These are phyloP conservation scores for Onychomys arenicola DNA, from an alignment of 2,797 vertebrate genomes.

Conservation along the genomic window DNA sequence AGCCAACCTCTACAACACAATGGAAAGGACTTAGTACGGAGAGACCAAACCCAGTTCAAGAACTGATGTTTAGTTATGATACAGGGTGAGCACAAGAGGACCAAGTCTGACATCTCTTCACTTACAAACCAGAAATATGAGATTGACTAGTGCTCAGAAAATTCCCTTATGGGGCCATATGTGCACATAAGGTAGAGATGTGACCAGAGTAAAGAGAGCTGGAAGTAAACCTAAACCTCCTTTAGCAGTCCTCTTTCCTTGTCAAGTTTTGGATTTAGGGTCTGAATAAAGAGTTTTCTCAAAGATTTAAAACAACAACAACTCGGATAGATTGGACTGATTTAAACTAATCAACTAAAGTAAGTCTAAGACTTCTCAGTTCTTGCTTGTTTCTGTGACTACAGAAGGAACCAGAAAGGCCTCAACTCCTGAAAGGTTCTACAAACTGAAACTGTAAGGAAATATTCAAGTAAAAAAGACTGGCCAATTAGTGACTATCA, in stretches of 20 bases:
- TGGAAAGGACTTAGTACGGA: background rate
- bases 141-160: background rate
- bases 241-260: background rate
- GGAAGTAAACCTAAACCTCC: background rate
- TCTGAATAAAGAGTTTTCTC: slow-evolving; percentile 20
- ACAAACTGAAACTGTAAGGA: background rate
- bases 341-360: background rate
- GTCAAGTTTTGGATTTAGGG: background rate
- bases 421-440: background rate
- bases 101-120: background rate
- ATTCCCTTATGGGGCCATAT: background rate
- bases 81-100: background rate
- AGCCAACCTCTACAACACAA: background rate
- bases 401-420: background rate
- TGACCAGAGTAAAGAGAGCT: background rate
- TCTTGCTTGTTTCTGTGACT: background rate
- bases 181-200: background rate
- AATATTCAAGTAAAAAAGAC: slow-evolving; percentile 11
- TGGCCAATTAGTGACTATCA: background rate
- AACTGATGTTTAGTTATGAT: background rate
- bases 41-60: background rate
- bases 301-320: background rate
- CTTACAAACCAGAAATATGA: background rate
- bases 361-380: background rate
- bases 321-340: background rate